Percentiles rank a stretch among this genome's conserved stretches.
These are phyloP conservation scores for Drosophila melanogaster DNA, from an alignment of 1,140 invertebrate genomes.

Conservation along the genomic window DNA sequence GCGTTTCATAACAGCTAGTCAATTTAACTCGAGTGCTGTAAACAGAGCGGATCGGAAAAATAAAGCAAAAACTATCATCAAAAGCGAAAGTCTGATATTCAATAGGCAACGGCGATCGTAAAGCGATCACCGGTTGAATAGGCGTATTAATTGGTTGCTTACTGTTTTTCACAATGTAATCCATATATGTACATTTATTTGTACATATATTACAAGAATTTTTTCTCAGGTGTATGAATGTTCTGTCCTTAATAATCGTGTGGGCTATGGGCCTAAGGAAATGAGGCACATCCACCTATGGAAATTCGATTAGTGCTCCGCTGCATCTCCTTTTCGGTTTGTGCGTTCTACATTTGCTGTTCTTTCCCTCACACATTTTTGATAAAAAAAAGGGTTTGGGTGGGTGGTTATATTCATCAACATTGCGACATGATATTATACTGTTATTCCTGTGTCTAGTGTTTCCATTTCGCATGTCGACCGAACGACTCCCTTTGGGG, in stretches of 20 bases:
- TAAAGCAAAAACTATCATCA: not conserved
- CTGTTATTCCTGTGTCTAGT: conserved; percentile 32
- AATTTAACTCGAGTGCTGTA: conserved; percentile 26
- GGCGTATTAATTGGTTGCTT: not conserved
- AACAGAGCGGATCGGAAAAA: conserved; percentile 19
- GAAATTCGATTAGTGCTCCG: conserved; percentile 39
- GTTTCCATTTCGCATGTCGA: conserved; percentile 21
- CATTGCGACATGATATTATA: conserved; percentile 43
- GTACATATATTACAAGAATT: too few relatives aligned
- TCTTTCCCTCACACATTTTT: not conserved
- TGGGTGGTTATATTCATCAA: conserved; percentile 28
- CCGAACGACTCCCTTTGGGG: conserved; percentile 3
- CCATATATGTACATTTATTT: too few relatives aligned
- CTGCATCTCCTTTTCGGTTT: conserved; percentile 22
- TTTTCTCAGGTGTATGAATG: too few relatives aligned
- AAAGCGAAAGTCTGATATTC: conserved; percentile 27
- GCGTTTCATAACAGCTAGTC: conserved; percentile 33
- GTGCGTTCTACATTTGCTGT: conserved; percentile 29
- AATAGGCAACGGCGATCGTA: conserved; percentile 1
- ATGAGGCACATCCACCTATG: conserved; percentile 3
- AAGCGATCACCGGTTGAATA: not conserved
- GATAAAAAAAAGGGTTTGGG: not conserved
- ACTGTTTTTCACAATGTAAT: too few relatives aligned
- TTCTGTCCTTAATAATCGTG: not conserved
- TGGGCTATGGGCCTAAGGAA: too few relatives aligned